phyloP scores from a whole-genome alignment of 2,797 vertebrate species.

The Scleropages formosus region DNA sequence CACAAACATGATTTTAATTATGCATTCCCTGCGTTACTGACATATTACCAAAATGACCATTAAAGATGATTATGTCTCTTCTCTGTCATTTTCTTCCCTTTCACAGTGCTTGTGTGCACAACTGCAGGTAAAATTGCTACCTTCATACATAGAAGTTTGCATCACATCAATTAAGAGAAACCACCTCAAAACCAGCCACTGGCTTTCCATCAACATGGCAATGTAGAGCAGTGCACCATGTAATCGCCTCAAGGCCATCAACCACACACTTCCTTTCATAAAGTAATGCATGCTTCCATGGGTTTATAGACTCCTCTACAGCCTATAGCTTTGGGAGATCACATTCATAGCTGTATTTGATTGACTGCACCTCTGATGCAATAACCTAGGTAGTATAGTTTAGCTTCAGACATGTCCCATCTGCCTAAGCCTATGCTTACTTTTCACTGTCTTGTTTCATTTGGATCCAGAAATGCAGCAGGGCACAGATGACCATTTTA shows the following conservation, averaged over 20 bases:
- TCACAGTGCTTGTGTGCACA: background rate
- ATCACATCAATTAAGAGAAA: too few relatives aligned
- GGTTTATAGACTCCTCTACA: background rate
- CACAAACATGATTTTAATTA: background rate
- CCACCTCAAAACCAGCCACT: too few relatives aligned
- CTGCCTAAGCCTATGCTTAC: background rate
- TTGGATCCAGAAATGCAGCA: background rate
- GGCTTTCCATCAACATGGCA: too few relatives aligned
- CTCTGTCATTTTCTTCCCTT: background rate
- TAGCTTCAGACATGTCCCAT: background rate
- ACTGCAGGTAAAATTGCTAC: background rate
- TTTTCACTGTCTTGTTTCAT: background rate
- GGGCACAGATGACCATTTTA: too few relatives aligned
- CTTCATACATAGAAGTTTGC: background rate
- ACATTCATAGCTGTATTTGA: background rate
- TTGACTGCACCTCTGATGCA: background rate
- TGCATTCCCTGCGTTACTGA: background rate
- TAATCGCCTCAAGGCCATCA: background rate
- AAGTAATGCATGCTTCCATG: background rate
- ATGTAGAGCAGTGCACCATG: too few relatives aligned
- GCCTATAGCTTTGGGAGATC: background rate
- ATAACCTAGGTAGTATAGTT: background rate
- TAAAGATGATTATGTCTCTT: background rate
- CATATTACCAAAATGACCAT: background rate
- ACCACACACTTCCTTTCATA: background rate